Percentiles rank a stretch among this genome's conserved stretches.
phyloP scores from a whole-genome alignment of 2,888 invertebrate genomes.

The Drosophila tripunctata region DNA sequence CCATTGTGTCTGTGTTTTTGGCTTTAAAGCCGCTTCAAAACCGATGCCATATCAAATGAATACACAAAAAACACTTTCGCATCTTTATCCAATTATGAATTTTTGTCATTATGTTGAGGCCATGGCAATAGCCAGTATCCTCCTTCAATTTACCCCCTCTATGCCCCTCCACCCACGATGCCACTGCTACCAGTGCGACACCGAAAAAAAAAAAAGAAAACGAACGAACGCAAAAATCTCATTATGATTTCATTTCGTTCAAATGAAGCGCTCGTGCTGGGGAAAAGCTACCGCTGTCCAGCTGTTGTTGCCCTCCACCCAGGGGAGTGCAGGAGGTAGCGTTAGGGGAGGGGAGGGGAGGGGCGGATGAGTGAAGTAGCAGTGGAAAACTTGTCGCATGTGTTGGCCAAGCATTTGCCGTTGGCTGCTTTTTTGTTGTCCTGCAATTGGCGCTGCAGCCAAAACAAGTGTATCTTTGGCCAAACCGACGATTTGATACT shows the following conservation, averaged over 20 bases:
- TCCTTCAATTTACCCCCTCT: not conserved
- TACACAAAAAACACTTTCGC: constrained; percentile 57
- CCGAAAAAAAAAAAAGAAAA: constrained; percentile 52
- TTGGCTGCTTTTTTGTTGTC: constrained; percentile 47
- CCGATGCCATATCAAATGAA: not conserved
- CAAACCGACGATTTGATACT: no score
- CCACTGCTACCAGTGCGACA: constrained; percentile 20
- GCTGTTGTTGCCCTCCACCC: constrained; percentile 29
- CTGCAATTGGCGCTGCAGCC: constrained; percentile 68
- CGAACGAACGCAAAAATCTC: constrained; percentile 79
- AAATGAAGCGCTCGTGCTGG: constrained; percentile 75
- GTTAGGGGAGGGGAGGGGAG: not conserved
- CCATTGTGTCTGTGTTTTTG: not conserved
- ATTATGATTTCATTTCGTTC: constrained; percentile 80
- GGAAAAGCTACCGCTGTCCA: constrained; percentile 53
- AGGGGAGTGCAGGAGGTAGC: no score
- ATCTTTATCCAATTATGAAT: constrained; percentile 80
- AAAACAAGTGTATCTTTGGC: no score
- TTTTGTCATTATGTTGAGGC: constrained; percentile 74
- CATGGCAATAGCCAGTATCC: constrained; percentile 63
- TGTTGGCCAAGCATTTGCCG: constrained; percentile 50
- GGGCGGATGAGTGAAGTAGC: not conserved
- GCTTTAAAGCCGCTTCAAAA: constrained; percentile 16
- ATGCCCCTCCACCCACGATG: not conserved
- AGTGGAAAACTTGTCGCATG: constrained; percentile 52